phyloP scores from a whole-genome alignment of 2,888 invertebrate genomes.

The Loripinus fragilis region DNA sequence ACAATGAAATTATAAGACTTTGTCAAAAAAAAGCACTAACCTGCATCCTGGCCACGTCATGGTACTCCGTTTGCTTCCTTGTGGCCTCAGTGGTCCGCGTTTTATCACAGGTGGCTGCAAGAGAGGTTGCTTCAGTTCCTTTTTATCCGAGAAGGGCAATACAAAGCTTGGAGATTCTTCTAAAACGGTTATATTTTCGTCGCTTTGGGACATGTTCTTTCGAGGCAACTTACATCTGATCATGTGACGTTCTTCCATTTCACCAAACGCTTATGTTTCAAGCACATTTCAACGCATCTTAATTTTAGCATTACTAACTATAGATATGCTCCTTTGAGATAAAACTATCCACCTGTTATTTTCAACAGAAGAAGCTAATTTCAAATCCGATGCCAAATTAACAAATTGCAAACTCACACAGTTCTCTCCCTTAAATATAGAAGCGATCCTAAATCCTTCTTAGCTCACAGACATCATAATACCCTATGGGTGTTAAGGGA shows the following conservation, averaged over 20 bases:
- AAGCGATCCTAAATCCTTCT: too few species aligned
- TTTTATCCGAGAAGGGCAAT: constrained; percentile 12
- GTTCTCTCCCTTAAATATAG: too few species aligned
- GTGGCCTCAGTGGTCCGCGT: constrained; percentile 34
- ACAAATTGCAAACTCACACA: too few species aligned
- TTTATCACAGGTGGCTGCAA: constrained; percentile 17
- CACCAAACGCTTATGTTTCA: not conserved
- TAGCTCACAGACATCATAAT: too few species aligned
- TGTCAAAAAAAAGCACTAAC: constrained; percentile 23
- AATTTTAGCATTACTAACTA: too few species aligned
- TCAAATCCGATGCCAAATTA: too few species aligned
- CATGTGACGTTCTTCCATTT: constrained; percentile 1
- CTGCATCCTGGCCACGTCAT: constrained; percentile 53
- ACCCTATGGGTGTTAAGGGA: too few species aligned
- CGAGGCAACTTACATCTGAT: constrained; percentile 11
- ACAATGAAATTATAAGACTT: too few species aligned
- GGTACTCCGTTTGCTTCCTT: constrained; percentile 43
- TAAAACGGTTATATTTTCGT: constrained; percentile 32
- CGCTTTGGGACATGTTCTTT: not conserved
- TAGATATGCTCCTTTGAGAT: too few species aligned
- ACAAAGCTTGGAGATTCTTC: constrained; percentile 17
- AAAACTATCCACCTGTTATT: too few species aligned
- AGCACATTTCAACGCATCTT: too few species aligned
- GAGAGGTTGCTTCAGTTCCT: constrained; percentile 18
- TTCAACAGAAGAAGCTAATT: too few species aligned